Base-by-base conservation (phyloP, 2,113 vertebrate species). In the Eulemur macaco region DNA sequence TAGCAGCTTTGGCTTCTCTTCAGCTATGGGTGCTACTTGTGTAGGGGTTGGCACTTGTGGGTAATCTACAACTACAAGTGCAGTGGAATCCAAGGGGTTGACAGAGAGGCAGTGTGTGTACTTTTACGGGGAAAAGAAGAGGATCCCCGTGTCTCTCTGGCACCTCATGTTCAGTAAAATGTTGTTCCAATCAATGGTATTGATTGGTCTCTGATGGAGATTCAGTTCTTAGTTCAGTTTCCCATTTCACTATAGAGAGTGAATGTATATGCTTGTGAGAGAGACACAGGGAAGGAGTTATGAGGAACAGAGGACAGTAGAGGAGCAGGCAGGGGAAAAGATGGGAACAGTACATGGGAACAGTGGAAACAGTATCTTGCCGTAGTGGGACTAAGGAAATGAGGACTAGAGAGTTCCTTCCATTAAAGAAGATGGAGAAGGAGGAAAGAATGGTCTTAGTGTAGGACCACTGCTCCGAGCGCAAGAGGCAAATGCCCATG, bases 81-180 rank as follows among this genome's bases (percentile, higher is more conserved):
- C 54, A 86, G 34, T 83, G 45, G 81, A 78, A 58, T 93, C 20
- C 60, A 11, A 77, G 58, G 31, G 21, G 77, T 8, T 73, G 68
- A 47, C 58, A 4, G 76, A 29, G 13, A 45, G 18, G 9, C 29
- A 74, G 15, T 20, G 5, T 54, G 8, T 50, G 4, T 77, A 45
- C 31, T 90, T 95, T 84, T 63, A 45, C 20, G 31, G 58, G 66
- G 20, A 42, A 25, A 21, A 9, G 12, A 76, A 18, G 42, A 63
- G 12, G 27, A 27, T 64, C 94, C 83, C 56, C 74, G 1, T 0
- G 5, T 45, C 45, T 98, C 82, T 74, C 81, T 97, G 96, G 96
- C 3, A 34, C 93, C 84, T 96, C 94, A 89, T 34, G 58, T 29
- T 84, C 56, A 86, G 39, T 97, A 95, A 97, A 98, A 95, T 96